Base-by-base conservation (phyloP, 92 coral and sea anemone genomes). In the Anthopleura xanthogrammica region DNA sequence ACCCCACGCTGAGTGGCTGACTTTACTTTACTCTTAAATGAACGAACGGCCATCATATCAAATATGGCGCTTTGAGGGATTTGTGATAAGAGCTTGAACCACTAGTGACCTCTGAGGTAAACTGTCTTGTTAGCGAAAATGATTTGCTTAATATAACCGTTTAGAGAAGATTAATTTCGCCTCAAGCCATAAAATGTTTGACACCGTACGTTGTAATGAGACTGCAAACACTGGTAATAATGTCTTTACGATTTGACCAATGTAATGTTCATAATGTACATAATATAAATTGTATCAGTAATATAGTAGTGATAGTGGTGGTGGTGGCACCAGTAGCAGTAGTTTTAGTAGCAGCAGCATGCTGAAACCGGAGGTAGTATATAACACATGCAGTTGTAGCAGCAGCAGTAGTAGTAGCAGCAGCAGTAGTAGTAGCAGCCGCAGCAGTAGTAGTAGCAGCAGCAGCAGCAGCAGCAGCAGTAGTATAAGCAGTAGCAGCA, bases 1-100 rank as follows among this genome's bases (percentile, higher is more conserved):
- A 41, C 84, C 84, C 84, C 84, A 81, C 74, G 11, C 84, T 66
- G 77, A 71, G 84, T 9, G 74, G 16, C 19, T 65, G 23, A 46
- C 43, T 41, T 5, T 22, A 1, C 39, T 29, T 29, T 29, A 11
- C 6, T 36, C 16, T 5, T 20, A 58, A 22, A 1, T 29, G 29
- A n/a, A 64, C 29, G 72, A 5, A 64, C 40, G 36, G 5, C 72
- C 72, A 68, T 68, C 8, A 24, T 42, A 68, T 77, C 36, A 50
- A 50, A 77, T 56, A 52, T 77, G 80, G 80, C 60, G 64, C 65
- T 77, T 50, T 43, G 19, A 77, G 10, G 80, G 42, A 52, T 77
- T 50, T 77, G 41, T 54, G 65, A 55, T 55, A 77, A 50, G 80
- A 7, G 42, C 14, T 56, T 56, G 64, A 43, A 79, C 72, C 54